Evolutionary conservation across 2,888 invertebrate genomes (phyloP).

Genomic region (Agrilus biguttatus): DNA sequence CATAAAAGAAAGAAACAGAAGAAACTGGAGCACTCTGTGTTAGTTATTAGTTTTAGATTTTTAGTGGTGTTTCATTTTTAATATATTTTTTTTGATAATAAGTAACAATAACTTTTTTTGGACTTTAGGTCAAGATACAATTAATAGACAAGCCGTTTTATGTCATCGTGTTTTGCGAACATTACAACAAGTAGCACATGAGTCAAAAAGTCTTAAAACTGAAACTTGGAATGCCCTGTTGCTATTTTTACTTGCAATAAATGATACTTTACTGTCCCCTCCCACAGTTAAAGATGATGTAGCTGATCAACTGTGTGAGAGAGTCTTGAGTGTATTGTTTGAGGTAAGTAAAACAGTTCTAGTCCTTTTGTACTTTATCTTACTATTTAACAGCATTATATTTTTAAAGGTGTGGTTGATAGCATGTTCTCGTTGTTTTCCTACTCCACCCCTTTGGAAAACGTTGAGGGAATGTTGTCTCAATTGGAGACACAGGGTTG

Average conservation of each 20-base stretch:
- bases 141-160: constrained; percentile 83
- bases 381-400: constrained; percentile 2
- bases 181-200: constrained; percentile 65
- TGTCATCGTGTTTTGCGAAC: constrained; percentile 83
- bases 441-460: constrained; percentile 91
- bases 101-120: constrained; percentile 2
- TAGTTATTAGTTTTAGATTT: too few relatives aligned
- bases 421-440: constrained; percentile 71
- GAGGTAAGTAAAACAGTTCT: constrained; percentile 40
- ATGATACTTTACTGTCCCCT: constrained; percentile 80
- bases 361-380: constrained; percentile 2
- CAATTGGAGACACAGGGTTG: constrained; percentile 88
- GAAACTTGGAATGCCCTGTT: constrained; percentile 87
- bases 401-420: constrained; percentile 46
- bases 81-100: background rate
- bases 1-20: too few relatives aligned
- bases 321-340: constrained; percentile 85
- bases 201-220: constrained; percentile 59
- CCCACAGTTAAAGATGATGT: constrained; percentile 89
- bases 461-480: constrained; percentile 84
- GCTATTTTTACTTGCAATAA: constrained; percentile 76
- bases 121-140: constrained; percentile 64
- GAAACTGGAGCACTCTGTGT: too few relatives aligned
- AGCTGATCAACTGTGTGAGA: constrained; percentile 81
- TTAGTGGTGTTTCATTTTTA: too few relatives aligned